A percentile compares a stretch with the other conserved stretches of the same genome.
phyloP scores from a whole-genome alignment of 1,140 invertebrate species.

The Aradophagus sp. region DNA sequence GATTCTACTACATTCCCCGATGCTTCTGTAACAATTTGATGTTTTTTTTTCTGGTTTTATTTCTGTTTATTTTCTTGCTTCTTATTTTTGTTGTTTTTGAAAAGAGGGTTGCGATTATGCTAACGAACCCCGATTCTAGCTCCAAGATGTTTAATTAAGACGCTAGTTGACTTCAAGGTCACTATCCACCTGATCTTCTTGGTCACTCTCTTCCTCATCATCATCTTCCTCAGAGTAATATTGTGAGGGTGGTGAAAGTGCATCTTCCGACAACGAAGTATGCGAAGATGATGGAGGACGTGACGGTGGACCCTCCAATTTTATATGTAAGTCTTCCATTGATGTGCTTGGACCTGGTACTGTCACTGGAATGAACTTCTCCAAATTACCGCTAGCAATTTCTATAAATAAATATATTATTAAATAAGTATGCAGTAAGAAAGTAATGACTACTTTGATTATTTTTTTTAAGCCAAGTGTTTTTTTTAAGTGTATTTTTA shows the following conservation, averaged over 20 bases:
- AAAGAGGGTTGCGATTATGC: conserved; percentile 54
- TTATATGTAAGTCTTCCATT: conserved; percentile 71
- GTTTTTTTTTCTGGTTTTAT: conserved; percentile 38
- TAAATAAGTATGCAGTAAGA: too few relatives aligned
- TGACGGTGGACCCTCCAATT: conserved; percentile 67
- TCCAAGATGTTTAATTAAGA: conserved; percentile 59
- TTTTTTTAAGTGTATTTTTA: too few relatives aligned
- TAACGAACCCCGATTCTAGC: conserved; percentile 67
- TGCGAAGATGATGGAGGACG: conserved; percentile 73
- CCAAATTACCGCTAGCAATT: conserved; percentile 71
- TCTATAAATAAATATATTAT: conserved; percentile 60
- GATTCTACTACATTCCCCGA: conserved; percentile 32
- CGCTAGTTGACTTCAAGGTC: conserved; percentile 75
- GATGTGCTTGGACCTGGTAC: conserved; percentile 72
- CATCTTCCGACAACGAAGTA: conserved; percentile 72
- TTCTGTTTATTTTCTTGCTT: conserved; percentile 29
- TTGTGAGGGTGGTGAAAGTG: conserved; percentile 70
- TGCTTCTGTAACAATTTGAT: conserved; percentile 40
- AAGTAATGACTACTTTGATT: too few relatives aligned
- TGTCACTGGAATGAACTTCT: conserved; percentile 73
- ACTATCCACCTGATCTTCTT: conserved; percentile 73
- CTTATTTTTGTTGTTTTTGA: conserved; percentile 34
- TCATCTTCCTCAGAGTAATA: conserved; percentile 73
- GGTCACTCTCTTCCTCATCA: conserved; percentile 71
- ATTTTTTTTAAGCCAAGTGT: too few relatives aligned